Conservation (phyloP, 92 coral and sea anemone species). For the Paramuricea clavata region DNA sequence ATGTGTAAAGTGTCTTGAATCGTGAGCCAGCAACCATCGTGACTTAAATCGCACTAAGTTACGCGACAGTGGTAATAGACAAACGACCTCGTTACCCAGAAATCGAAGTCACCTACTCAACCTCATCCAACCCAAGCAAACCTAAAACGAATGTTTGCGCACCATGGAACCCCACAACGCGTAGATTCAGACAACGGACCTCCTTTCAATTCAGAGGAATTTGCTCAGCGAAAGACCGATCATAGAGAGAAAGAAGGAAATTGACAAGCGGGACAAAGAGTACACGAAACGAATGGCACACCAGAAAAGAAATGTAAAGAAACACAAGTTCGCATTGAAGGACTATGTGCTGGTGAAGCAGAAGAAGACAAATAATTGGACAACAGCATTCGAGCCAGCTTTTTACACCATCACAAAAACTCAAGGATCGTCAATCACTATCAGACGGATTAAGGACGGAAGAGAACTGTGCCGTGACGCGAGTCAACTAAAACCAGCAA, state of each 20-base stretch:
- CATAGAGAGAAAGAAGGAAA: too few relatives aligned
- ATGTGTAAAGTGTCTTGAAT: too few relatives aligned
- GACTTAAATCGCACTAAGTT: too few relatives aligned
- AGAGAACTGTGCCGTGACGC: conserved; percentile 54
- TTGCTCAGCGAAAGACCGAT: conserved; percentile 39
- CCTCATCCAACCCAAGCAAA: too few relatives aligned
- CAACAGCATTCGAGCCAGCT: conserved; percentile 52
- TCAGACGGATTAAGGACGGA: conserved; percentile 29
- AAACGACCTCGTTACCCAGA: too few relatives aligned
- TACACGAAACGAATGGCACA: conserved; percentile 37
- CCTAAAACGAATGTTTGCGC: too few relatives aligned
- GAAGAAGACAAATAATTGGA: conserved; percentile 48
- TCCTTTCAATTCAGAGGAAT: too few relatives aligned
- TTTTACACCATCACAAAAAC: conserved; percentile 41
- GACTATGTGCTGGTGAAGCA: conserved; percentile 39
- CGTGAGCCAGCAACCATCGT: too few relatives aligned
- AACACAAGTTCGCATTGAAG: conserved; percentile 29
- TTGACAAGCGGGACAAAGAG: conserved; percentile 27
- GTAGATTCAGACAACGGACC: too few relatives aligned
- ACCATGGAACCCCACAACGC: too few relatives aligned
- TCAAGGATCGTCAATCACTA: conserved; percentile 50
- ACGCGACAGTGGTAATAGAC: too few relatives aligned
- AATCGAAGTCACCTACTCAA: too few relatives aligned
- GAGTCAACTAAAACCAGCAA: conserved; percentile 54
- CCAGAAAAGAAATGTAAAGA: conserved; percentile 39